Evolutionary conservation across 2,797 vertebrate genomes (phyloP), one percentile per base, ranked within the genome.

Genomic region (Calcarius lapponicus): DNA sequence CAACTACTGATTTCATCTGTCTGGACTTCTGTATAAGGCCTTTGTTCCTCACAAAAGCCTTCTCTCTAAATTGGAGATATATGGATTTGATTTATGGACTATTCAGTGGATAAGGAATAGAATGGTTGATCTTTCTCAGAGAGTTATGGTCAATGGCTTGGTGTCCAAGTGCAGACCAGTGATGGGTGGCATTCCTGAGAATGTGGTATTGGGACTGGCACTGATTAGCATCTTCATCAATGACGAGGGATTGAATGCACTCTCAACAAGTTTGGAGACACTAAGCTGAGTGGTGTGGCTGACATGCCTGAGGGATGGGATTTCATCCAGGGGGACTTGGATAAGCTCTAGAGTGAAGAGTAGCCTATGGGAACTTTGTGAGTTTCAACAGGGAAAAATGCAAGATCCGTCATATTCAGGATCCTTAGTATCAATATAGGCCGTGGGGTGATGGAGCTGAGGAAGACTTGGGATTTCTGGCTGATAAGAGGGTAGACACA

Each of bases 161-260:
- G 24, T 50, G 34, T n/a, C 19, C 31, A 80, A 42, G 19, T 34
- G 24, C 43, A 28, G 12, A 48, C 15, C 13, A 28, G 15, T 11
- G 24, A 29, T 24, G 5, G 34, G 34, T 40, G 7, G 12, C 64
- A 58, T 24, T n/a, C 19, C 34, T 40, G 4, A 34, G 51, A 48
- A 24, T 5, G 0, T 67, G 11, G 3, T n/a, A 5, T 34, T 40
- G 29, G 24, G 43, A n/a, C 24, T 15, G 31, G 12, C 34, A 40
- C 42, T 48, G 31, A 15, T 80, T 58, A 34, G 34, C 6, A 29
- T 11, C n/a, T 45, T 66, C 43, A n/a, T 34, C 43, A 69, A 8
- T 69, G 31, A 15, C 6, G 24, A 40, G 15, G 32, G 9, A 29
- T 34, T 0, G 1, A 69, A 16, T 34, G 31, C 16, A 29, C 36